Percentiles rank a stretch among this genome's conserved stretches.
phyloP scores from a whole-genome alignment of 2,797 vertebrate genomes.

The Brachyalestes nurse region DNA sequence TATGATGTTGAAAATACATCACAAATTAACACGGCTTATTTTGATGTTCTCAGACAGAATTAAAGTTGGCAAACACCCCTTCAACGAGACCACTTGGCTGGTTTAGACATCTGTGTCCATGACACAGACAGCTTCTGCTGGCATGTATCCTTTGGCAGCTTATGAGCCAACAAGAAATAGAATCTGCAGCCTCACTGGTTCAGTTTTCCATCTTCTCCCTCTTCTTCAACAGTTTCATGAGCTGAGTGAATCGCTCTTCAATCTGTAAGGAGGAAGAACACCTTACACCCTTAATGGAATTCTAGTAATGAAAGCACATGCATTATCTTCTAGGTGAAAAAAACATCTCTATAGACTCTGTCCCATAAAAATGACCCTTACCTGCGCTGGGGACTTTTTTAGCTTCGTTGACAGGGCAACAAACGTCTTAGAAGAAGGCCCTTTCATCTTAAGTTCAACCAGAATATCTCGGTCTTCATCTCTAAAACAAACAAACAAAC shows the following conservation, averaged over 20 bases:
- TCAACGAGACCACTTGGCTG: neutral
- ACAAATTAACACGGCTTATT: neutral
- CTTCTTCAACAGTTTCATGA: slow-evolving; percentile 97
- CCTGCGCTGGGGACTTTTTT: slow-evolving; percentile 88
- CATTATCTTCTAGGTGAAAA: too few relatives aligned
- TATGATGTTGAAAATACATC: neutral
- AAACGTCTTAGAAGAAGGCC: slow-evolving; percentile 90
- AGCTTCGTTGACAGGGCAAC: slow-evolving; percentile 83
- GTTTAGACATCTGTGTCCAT: neutral
- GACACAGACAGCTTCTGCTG: neutral
- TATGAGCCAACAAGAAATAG: neutral
- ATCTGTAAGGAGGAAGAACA: slow-evolving; percentile 75
- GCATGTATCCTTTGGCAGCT: neutral
- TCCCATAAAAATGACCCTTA: slow-evolving; percentile 75
- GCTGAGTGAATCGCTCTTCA: slow-evolving; percentile 89
- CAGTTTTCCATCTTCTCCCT: slow-evolving; percentile 82
- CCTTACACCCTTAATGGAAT: neutral
- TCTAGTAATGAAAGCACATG: neutral
- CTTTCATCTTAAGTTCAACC: slow-evolving; percentile 87
- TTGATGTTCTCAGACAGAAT: neutral
- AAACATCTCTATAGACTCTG: too few relatives aligned
- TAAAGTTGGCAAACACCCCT: neutral
- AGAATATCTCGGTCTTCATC: slow-evolving; percentile 93
- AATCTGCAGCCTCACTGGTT: neutral
- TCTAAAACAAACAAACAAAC: slow-evolving; percentile 67